Evolutionary conservation across 1,140 invertebrate species (phyloP), one percentile per base, ranked within the genome.

Genomic region (Eulimnadia texana): DNA sequence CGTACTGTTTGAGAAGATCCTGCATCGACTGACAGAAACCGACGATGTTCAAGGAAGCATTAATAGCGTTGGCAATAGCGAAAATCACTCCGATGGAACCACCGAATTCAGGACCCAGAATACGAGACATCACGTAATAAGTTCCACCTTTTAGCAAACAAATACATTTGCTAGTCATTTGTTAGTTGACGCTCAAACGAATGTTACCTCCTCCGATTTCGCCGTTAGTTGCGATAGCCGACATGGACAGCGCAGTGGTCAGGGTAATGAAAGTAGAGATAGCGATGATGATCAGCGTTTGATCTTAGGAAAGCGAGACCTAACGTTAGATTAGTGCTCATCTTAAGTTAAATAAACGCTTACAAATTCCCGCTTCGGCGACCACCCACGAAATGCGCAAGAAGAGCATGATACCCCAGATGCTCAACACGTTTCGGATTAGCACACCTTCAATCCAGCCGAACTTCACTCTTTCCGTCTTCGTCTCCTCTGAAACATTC

Each of bases 141-240:
- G 80, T 78, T 47, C 80, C 81, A 66, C 80, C 79, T 80, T 49
- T n/a, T 61, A n/a, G 0, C 51, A 50, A 3, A 51, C 20, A 19
- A 25, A 2, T 23, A 51, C 20, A n/a, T n/a, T n/a, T n/a, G n/a
- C n/a, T n/a, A n/a, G n/a, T n/a, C n/a, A n/a, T n/a, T n/a, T n/a
- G n/a, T n/a, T n/a, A n/a, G n/a, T n/a, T n/a, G n/a, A n/a, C n/a
- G n/a, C 53, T 2, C 16, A 54, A 2, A 25, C 6, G 23, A 50
- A 20, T 1, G 13, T 11, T 76, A 90, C 93, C 95, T 82, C 93
- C 95, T 83, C 95, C 94, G 54, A 98, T 93, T 79, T 96, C 91
- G 61, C 96, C 96, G 78, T 99, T 98, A 64, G 95, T 98, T 70
- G 92, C 91, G 68, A 98, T 97, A 60, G 95, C 95, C 63, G 92